Base-by-base conservation (phyloP, 1,140 invertebrate genomes). In the Philopotamus ludificatus region DNA sequence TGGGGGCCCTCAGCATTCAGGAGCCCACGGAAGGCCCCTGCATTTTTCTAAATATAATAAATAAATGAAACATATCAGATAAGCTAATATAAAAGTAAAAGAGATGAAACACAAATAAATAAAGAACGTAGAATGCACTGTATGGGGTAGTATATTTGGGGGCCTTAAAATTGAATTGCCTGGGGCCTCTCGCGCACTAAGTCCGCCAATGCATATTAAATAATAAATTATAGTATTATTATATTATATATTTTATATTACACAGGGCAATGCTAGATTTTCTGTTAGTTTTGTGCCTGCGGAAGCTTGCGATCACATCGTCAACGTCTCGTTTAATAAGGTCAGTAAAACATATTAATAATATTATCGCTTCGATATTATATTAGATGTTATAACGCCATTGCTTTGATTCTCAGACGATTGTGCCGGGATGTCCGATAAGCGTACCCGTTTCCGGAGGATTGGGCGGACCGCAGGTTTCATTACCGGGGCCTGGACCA, bases 301-400 rank as follows among this genome's bases (percentile, higher is more conserved):
- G 25, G 94, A 98, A 79, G 87, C 92, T 18, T 91, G 90, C 72
- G 93, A 96, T 77, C 97, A 99, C 78, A 86, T 94, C 28, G 94
- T 98, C 67, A 95, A 94, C 76, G 93, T 99, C 10, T 93, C 94
- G 23, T 99, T 99, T 79, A 99, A 99, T 79, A 97, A 97, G 76
- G 87, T 82, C 74, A 81, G 63, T 18, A 41, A 34, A 55, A 25
- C 15, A 3, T 3, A 34, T 28, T 39, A 55, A n/a, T n/a, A n/a
- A n/a, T n/a, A n/a, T n/a, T n/a, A 2, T n/a, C 8, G 2, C 34
- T 26, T 8, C 10, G 22, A 50, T 10, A 18, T 2, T 51, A 53
- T 51, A 25, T 44, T 1, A 22, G 26, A 64, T 64, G 15, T 63
- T 21, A 51, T 21, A 51, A 41, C 41, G 26, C 9, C n/a, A 51